phyloP scores from a whole-genome alignment of 2,888 invertebrate species.

The Phaedon cochleariae region DNA sequence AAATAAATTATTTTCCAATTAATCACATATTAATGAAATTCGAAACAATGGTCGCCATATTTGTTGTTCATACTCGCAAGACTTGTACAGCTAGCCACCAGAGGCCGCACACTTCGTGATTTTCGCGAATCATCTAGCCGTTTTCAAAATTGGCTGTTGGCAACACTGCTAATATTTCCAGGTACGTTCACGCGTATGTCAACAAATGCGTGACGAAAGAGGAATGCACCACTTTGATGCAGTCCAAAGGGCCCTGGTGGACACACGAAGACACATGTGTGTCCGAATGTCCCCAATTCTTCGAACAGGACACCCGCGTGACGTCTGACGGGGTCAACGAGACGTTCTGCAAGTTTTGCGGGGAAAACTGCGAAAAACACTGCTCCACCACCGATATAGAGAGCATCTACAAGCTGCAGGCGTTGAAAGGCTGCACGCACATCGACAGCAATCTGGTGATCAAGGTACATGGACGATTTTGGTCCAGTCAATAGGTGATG shows the following conservation, averaged over 20 bases:
- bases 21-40: too few relatives aligned
- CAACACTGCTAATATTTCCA: constrained; percentile 49
- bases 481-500: too few relatives aligned
- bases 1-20: too few relatives aligned
- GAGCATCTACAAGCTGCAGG: constrained; percentile 72
- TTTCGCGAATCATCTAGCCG: too few relatives aligned
- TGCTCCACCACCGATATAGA: constrained; percentile 68
- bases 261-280: constrained; percentile 72
- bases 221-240: constrained; percentile 67
- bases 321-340: constrained; percentile 29
- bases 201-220: constrained; percentile 71
- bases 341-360: constrained; percentile 53
- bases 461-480: too few relatives aligned
- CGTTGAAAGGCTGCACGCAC: constrained; percentile 75
- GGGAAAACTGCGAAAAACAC: constrained; percentile 59
- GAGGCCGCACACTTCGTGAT: too few relatives aligned
- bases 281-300: constrained; percentile 71
- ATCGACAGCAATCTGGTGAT: constrained; percentile 81
- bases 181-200: constrained; percentile 44
- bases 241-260: constrained; percentile 62
- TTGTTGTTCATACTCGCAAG: too few relatives aligned
- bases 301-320: constrained; percentile 49
- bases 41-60: too few relatives aligned
- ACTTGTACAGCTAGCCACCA: too few relatives aligned
- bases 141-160: too few relatives aligned